Base-by-base conservation (phyloP, 2,113 vertebrate species). In the Megaceryle torquata region DNA sequence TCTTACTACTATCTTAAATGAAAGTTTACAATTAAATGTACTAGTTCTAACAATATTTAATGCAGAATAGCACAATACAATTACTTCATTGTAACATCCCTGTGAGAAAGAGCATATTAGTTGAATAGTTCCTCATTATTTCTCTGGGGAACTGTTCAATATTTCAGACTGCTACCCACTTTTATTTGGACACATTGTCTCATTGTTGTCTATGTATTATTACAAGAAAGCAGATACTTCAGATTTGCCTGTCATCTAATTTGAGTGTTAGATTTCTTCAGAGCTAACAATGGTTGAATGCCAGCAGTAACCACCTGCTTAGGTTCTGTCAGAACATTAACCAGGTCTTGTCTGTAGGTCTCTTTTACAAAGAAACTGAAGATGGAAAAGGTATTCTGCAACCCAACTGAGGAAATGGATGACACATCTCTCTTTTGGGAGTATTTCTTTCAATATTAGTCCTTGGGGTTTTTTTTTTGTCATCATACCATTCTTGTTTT, bases 221-320 rank as follows among this genome's bases (percentile, higher is more conserved):
- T 88, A 88, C 1, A 29, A 39, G 82, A 91, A 96, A 94, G 50
- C 35, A 95, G 84, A 95, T 78, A 86, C 63, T 93, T 91, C 31
- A 43, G 78, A 74, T 75, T 80, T 91, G 63, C 88, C 64, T 74
- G 71, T 60, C 87, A 63, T 67, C 37, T 76, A 60, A 80, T 61
- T 37, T 68, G 44, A 88, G 84, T 37, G 56, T 93, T 43, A 35
- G 56, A 70, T 95, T 94, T 89, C 89, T 86, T 88, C 69, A 71
- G 79, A 43, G 33, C 56, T 88, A 63, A 63, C 25, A 65, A 33
- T 54, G 67, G 74, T 82, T 88, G 91, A 93, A 87, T 46, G 71
- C 48, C 53, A 84, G 61, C 44, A 60, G 53, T 53, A 87, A 53
- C 65, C 70, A 95, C 57, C 53, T 71, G 69, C 29, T 80, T 85